A percentile compares a stretch with the other conserved stretches of the same genome.
phyloP scores from a whole-genome alignment of 2,797 vertebrate genomes.

The Falco novaeseelandiae region DNA sequence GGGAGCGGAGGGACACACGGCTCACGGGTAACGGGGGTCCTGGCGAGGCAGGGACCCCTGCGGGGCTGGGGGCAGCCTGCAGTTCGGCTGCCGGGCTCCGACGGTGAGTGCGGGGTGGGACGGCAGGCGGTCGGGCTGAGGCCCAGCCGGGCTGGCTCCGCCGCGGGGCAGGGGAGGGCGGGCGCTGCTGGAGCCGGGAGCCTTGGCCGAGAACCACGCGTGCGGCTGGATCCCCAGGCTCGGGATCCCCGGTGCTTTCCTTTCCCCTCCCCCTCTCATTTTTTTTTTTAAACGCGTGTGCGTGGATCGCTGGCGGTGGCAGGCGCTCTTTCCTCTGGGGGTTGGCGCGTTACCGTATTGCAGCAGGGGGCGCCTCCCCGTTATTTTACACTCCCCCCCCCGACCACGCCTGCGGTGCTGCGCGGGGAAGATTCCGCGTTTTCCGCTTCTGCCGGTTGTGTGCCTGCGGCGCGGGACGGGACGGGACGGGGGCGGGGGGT shows the following conservation, averaged over 20 bases:
- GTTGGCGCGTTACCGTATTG: neutral
- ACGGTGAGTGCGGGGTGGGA: rapidly evolving
- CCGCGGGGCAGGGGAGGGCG: neutral
- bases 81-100: rapidly evolving
- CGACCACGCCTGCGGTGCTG: too few species aligned
- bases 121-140: neutral
- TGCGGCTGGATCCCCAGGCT: neutral
- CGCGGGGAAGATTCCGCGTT: neutral
- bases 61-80: neutral
- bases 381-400: too few species aligned
- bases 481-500: too few species aligned
- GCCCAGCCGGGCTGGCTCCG: neutral
- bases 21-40: neutral
- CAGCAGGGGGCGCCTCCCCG: neutral
- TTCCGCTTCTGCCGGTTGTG: too few species aligned
- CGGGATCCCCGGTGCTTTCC: too few species aligned
- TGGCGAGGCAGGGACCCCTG: rapidly evolving
- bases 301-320: neutral
- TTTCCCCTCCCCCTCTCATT: neutral
- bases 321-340: neutral
- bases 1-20: rapidly evolving
- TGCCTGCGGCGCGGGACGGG: neutral
- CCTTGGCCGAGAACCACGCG: neutral
- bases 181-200: neutral
- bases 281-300: neutral